Evolutionary conservation across 2,797 vertebrate species (phyloP).

Genomic region (Amblyraja radiata): DNA sequence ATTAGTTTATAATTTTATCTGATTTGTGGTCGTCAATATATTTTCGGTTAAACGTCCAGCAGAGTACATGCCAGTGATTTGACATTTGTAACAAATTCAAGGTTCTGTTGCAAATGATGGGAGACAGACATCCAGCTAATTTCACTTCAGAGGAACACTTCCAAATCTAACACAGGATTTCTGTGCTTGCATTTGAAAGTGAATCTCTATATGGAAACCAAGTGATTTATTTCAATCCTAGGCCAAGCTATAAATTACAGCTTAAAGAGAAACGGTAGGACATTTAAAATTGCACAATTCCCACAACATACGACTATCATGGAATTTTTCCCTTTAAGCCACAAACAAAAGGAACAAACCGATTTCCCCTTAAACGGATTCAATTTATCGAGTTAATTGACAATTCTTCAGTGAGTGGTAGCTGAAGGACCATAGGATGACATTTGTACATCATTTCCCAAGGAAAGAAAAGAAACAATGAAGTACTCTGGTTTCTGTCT

Average conservation of each 20-base stretch:
- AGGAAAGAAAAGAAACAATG: conserved; percentile 11
- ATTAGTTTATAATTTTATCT: neutral
- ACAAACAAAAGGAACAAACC: neutral
- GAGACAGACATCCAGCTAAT: neutral
- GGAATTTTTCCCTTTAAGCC: neutral
- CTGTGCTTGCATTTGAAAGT: neutral
- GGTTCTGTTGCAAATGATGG: neutral
- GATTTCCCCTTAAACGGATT: neutral
- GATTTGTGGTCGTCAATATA: neutral
- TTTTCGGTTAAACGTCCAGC: neutral
- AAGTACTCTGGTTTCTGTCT: conserved; percentile 14
- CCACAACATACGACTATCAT: neutral
- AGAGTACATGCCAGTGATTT: neutral
- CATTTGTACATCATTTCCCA: neutral
- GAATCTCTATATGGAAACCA: neutral
- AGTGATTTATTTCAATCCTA: neutral
- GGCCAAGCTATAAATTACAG: neutral
- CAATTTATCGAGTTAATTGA: neutral
- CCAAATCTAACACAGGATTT: neutral
- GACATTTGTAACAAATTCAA: neutral
- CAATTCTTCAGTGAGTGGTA: neutral
- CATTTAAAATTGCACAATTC: neutral
- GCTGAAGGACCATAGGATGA: neutral
- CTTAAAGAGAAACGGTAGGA: neutral
- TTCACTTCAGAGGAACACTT: neutral